Evolutionary conservation across 2,888 invertebrate genomes (phyloP).

Genomic region (Tridacna crocea): DNA sequence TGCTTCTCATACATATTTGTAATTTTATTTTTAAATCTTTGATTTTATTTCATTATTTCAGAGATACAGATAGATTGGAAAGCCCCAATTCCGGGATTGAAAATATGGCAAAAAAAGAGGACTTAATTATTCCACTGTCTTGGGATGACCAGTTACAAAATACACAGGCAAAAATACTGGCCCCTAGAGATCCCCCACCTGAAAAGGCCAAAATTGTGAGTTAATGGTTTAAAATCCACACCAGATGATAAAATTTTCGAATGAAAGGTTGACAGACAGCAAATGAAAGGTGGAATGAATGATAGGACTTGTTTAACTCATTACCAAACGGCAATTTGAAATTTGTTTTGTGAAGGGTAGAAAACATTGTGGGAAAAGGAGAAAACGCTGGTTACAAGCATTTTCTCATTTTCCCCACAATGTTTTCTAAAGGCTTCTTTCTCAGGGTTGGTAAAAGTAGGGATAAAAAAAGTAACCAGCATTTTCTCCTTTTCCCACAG

Average conservation of each 20-base stretch:
- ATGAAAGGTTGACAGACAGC: not conserved
- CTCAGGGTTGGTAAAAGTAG: too few relatives aligned
- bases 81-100: constrained; percentile 39
- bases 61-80: constrained; percentile 2
- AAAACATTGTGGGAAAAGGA: too few relatives aligned
- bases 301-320: not conserved
- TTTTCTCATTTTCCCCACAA: too few relatives aligned
- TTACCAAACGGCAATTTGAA: not conserved
- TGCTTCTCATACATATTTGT: too few relatives aligned
- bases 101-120: constrained; percentile 56
- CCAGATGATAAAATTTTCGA: not conserved
- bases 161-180: constrained; percentile 71
- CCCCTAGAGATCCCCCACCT: constrained; percentile 58
- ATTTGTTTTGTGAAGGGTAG: too few relatives aligned
- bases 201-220: constrained; percentile 60
- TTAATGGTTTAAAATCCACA: not conserved
- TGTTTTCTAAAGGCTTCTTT: too few relatives aligned
- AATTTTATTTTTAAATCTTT: too few relatives aligned
- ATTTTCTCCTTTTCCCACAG: too few relatives aligned
- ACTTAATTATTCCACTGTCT: constrained; percentile 72
- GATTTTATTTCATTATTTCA: not conserved
- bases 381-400: too few relatives aligned
- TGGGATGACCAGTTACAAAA: constrained; percentile 77
- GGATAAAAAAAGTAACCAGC: too few relatives aligned
- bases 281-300: not conserved